Evolutionary conservation across 2,113 vertebrate species (phyloP), one percentile per base, ranked within the genome.

Genomic region (Erythrolamprus reginae): DNA sequence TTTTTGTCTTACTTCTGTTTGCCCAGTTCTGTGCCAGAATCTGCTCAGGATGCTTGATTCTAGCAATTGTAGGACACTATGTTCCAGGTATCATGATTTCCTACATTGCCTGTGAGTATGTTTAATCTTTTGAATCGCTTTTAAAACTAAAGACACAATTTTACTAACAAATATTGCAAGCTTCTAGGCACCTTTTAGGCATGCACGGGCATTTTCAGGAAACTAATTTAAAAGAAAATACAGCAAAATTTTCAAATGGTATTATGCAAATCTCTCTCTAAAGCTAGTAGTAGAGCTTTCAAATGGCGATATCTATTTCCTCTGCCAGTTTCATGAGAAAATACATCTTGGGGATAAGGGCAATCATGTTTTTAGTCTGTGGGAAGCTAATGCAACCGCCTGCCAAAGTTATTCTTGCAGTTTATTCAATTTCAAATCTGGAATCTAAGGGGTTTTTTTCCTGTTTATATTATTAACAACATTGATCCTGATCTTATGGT

Each of bases 71-170:
- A 88, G 99, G 99, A 93, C 99, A 99, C 97, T 99, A 99, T 95
- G 97, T 99, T 94, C 99, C 99, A 13, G 99, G 99, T 96, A 98
- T 99, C 95, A 99, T 99, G 99, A 99, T 99, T 96, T 99, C 98
- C 92, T 99, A 99, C 95, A 99, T 99, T 89, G 97, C 99, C 95
- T 97, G 99, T 99, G 97, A 99, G 99, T 98, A 95, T 91, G 84
- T 91, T 89, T 90, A 47, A 2, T 56, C 48, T 93, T 77, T 86
- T 51, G 13, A 87, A 86, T 94, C 86, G 90, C 84, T 83, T 58
- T 42, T 94, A 90, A 93, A 87, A 91, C 84, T 42, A 92, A 87
- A 87, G 4, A 2, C 50, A 23, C 47, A 58, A 61, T 86, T 55
- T 89, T 89, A 42, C 86, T 82, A 23, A 93, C 91, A 89, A 89